Evolutionary conservation across 2,888 invertebrate species (phyloP), one percentile per base, ranked within the genome.

Genomic region (Belgica antarctica): DNA sequence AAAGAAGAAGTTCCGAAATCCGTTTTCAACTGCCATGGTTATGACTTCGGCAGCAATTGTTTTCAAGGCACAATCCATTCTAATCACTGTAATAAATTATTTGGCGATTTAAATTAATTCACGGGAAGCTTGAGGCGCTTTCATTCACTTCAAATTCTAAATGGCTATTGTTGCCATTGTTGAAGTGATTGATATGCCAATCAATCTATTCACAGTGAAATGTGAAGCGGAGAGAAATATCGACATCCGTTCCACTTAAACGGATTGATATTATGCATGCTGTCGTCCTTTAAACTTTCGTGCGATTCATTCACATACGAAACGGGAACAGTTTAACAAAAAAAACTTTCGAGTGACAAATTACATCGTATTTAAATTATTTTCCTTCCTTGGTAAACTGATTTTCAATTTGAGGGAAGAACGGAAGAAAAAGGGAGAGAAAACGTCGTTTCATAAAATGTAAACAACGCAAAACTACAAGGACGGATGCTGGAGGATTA

Each of bases 361-460:
- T 52, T 22, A 52, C 52, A 22, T 19, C 52, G 19, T n/a, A 52
- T 52, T 52, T 52, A 52, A 52, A 52, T 52, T 52, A 52, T 52
- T 52, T 52, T 22, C 52, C n/a, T 4, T 52, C 4, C 22, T 22
- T 22, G 12, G 8, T 41, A 41, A 41, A 41, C 41, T 41, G 41
- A 41, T 41, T n/a, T n/a, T 15, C 10, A 15, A n/a, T 31, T 15
- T 15, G n/a, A 2, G 41, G 41, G 15, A 15, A 10, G n/a, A 41
- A 2, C 2, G 41, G 41, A 15, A 12, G 41, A 15, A n/a, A 15
- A 5, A 3, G 41, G 41, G 15, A 41, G 41, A 10, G n/a, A n/a
- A n/a, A n/a, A n/a, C n/a, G n/a, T n/a, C n/a, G n/a, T n/a, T n/a
- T n/a, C n/a, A n/a, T n/a, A n/a, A 10, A 41, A 5, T 41, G 41